These are phyloP conservation scores for Thamnophis elegans DNA, from an alignment of 2,797 vertebrate species.

Conservation along the genomic window DNA sequence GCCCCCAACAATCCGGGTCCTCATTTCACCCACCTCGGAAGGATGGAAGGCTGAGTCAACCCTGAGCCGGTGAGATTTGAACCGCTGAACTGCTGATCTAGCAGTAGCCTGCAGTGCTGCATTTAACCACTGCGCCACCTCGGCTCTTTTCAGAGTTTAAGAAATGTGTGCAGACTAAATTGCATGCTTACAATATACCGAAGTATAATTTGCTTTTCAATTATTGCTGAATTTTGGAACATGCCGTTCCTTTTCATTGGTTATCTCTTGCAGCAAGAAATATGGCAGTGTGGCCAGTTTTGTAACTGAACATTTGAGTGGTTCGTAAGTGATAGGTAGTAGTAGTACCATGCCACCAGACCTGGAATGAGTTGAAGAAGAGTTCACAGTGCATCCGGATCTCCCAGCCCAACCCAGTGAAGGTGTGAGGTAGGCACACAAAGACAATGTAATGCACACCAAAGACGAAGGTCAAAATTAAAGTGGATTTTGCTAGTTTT, in stretches of 20 bases:
- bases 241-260: background rate
- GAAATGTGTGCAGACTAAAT: background rate
- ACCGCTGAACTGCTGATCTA: no score
- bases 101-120: no score
- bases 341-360: slow-evolving; percentile 26
- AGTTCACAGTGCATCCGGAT: slow-evolving; percentile 90
- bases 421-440: slow-evolving; percentile 83
- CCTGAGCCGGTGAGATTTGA: no score
- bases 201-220: background rate
- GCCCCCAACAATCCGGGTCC: no score
- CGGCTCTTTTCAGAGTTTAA: background rate
- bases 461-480: slow-evolving; percentile 86
- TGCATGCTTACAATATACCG: background rate
- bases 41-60: no score
- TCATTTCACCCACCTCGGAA: no score
- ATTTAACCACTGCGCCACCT: no score
- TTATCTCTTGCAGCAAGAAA: background rate
- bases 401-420: slow-evolving; percentile 82
- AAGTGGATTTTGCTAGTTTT: slow-evolving; percentile 87
- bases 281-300: background rate
- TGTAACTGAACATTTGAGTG: background rate
- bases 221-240: background rate
- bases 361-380: slow-evolving; percentile 95
- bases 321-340: background rate
- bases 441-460: slow-evolving; percentile 89